Percentiles rank a stretch among this genome's conserved stretches.
Evolutionary conservation across 2,797 vertebrate species (phyloP).

Genomic region (Intellagama lesueurii): DNA sequence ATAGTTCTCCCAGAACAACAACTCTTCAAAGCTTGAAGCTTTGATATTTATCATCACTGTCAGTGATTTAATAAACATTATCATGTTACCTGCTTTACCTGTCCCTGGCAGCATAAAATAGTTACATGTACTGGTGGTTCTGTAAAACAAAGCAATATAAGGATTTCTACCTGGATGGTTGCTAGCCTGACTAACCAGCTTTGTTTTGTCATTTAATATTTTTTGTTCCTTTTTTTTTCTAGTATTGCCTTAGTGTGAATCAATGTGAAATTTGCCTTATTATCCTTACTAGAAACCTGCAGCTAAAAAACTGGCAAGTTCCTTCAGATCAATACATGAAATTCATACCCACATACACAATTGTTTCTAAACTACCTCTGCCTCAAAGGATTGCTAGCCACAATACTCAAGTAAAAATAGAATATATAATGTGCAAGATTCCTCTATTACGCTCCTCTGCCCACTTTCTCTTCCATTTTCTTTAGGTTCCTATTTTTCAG

Average conservation of each 20-base stretch:
- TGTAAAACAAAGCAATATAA: constrained; percentile 29
- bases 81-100: constrained; percentile 18
- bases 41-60: constrained; percentile 20
- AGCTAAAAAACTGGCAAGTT: constrained; percentile 9
- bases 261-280: constrained; percentile 23
- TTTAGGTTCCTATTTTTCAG: background rate
- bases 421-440: background rate
- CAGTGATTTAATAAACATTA: constrained; percentile 23
- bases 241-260: background rate
- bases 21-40: background rate
- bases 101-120: constrained; percentile 18
- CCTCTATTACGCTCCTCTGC: background rate
- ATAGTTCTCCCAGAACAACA: constrained; percentile 11
- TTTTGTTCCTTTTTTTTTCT: background rate
- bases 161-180: constrained; percentile 10
- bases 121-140: background rate
- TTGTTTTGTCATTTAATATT: constrained; percentile 4
- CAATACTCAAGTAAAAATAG: constrained; percentile 4
- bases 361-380: background rate
- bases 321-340: background rate
- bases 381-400: background rate
- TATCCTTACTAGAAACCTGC: background rate
- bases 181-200: constrained; percentile 2
- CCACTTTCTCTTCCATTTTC: background rate
- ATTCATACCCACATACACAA: background rate